Conservation (phyloP, 1,140 invertebrate species). For the Microplitis mediator region DNA sequence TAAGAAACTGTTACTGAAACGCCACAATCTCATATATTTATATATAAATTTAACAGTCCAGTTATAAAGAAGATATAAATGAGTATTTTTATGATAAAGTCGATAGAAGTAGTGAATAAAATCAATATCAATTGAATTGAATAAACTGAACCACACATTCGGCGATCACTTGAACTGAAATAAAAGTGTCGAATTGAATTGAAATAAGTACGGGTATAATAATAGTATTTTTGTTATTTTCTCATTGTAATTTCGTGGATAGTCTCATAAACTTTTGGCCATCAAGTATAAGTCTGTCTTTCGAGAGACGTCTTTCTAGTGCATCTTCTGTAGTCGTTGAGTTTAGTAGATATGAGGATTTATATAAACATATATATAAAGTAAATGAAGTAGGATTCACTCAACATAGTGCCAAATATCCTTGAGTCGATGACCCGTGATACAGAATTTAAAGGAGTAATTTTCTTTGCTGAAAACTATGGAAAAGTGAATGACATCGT, state of each 20-base stretch:
- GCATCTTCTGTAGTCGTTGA: too few species aligned
- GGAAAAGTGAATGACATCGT: slow-evolving; percentile 16
- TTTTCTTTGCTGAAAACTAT: slow-evolving; percentile 7
- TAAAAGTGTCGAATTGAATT: slow-evolving; percentile 26
- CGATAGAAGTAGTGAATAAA: slow-evolving; percentile 8
- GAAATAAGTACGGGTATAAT: slow-evolving; percentile 1
- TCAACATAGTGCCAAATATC: slow-evolving; percentile 17
- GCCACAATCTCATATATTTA: too few species aligned
- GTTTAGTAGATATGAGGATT: too few species aligned
- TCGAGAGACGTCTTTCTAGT: too few species aligned
- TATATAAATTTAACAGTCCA: too few species aligned
- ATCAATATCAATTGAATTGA: slow-evolving; percentile 20
- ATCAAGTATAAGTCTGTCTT: neutral
- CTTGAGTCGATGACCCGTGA: slow-evolving; percentile 17
- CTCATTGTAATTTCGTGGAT: slow-evolving; percentile 2
- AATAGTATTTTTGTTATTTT: too few species aligned
- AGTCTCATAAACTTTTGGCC: neutral
- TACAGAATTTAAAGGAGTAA: slow-evolving; percentile 21
- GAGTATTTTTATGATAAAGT: too few species aligned
- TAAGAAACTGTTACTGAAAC: too few species aligned
- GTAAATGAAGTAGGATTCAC: neutral
- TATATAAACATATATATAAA: too few species aligned
- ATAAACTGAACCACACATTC: slow-evolving; percentile 15
- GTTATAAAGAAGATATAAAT: too few species aligned
- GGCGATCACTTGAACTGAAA: neutral